Conservation (phyloP, 2,797 vertebrate species). For the Sorex maritimensis region DNA sequence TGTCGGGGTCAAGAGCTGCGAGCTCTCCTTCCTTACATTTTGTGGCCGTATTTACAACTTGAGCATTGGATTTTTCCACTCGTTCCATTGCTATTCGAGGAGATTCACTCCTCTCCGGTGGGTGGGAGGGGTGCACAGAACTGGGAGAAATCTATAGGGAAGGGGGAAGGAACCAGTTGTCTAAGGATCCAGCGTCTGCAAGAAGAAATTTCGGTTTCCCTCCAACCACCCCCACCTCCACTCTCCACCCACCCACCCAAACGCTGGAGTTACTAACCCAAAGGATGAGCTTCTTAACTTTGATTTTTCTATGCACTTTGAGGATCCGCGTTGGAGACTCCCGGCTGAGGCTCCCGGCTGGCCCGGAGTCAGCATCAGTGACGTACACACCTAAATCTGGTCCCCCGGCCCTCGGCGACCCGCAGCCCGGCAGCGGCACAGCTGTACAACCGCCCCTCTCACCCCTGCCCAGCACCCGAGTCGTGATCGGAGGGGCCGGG, state of each 20-base stretch:
- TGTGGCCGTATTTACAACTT: constrained; percentile 57
- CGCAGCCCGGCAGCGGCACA: constrained; percentile 60
- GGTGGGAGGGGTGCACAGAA: constrained; percentile 24
- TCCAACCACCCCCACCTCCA: constrained; percentile 70
- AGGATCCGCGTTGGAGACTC: neutral
- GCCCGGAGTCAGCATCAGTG: constrained; percentile 74
- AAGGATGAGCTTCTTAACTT: constrained; percentile 78
- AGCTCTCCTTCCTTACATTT: constrained; percentile 73
- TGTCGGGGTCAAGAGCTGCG: constrained; percentile 85
- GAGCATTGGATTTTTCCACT: constrained; percentile 83
- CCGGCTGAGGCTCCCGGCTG: constrained; percentile 64
- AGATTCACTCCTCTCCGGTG: constrained; percentile 68
- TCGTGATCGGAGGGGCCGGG: neutral
- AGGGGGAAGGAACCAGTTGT: constrained; percentile 44
- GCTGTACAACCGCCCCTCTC: constrained; percentile 57
- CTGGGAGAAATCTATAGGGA: constrained; percentile 17
- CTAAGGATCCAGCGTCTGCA: constrained; percentile 52
- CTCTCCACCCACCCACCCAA: constrained; percentile 65
- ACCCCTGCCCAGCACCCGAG: constrained; percentile 18
- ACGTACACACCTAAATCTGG: constrained; percentile 82
- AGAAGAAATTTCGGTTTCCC: constrained; percentile 71
- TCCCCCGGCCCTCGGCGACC: constrained; percentile 70
- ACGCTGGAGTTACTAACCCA: constrained; percentile 54
- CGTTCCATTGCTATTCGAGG: constrained; percentile 60
- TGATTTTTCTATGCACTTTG: constrained; percentile 76